Base-by-base conservation (phyloP, 2,888 invertebrate genomes). In the Dryobota labecula region DNA sequence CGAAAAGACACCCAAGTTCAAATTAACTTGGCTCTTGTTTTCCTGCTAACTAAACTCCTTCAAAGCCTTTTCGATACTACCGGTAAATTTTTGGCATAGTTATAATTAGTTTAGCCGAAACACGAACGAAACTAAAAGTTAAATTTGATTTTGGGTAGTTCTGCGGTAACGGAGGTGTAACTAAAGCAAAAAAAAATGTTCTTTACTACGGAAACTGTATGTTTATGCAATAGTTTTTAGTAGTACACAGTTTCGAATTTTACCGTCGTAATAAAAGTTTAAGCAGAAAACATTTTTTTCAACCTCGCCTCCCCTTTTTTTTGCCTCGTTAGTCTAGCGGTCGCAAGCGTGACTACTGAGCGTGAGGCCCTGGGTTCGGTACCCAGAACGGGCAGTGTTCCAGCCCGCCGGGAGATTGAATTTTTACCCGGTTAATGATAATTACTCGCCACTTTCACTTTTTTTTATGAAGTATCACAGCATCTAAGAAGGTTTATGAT, bases 81-180 rank as follows among this genome's bases (percentile, higher is more conserved):
- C 60, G 60, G 84, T 54, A 80, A 76, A 80, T 76, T 84, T 83
- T 84, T 84, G 68, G 57, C 56, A 70, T 69, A 80, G 76, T 80
- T 82, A 70, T 84, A 82, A 82, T 83, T 80, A 84, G 70, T 80
- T 82, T 13, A 47, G 63, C 30, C 15, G 33, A 70, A 71, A 72
- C 51, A 36, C 69, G 27, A 51, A 5, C n/a, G n/a, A 57, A 62
- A 65, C 67, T 76, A 57, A 70, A 80, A 80, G 84, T 81, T 84
- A 69, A 80, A 81, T 81, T 83, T 80, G 81, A 73, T 80, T 82
- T 57, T 33, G 38, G 41, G 51, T 76, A 65, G 70, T 76, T 80
- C 5, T 62, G 64, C 13, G 64, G 76, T 53, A 36, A 6, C 27
- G 4, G 8, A 69, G 36, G 80, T 80, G 81, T 68, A 33, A 53